Base-by-base conservation (phyloP, 2,797 vertebrate genomes). In the Botia kubotai region DNA sequence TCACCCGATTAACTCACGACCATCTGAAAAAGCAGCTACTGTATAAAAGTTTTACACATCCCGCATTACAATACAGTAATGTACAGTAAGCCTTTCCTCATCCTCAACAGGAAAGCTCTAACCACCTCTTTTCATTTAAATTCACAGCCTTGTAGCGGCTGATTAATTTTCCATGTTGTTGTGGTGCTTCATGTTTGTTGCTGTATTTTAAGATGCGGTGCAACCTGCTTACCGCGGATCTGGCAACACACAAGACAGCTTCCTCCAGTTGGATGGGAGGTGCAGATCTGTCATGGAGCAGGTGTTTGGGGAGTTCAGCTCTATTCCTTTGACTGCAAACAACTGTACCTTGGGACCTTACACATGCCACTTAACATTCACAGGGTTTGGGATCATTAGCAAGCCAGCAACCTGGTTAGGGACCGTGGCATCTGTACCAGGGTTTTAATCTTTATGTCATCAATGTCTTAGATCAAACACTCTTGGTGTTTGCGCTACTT, bases 351-450 rank as follows among this genome's bases (percentile, higher is more conserved):
- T 92, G 92, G 91, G 93, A 94, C 89, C 89, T 92, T 88, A 92
- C 91, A 92, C 89, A 93, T 93, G 92, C 90, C 92, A 92, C 91
- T 94, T 93, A 93, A 88, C 91, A 94, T 94, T 93, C 93, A 92
- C 91, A 89, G 87, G 89, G 88, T 92, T 92, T 85, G 86, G 88
- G 91, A 94, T 94, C 92, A 94, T 94, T 93, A 93, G 89, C 89
- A 86, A 86, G 87, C 88, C 87, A 85, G 84, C 90, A 91, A 90
- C 89, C 90, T 92, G 90, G 88, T 89, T 89, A 89, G 91, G 36
- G 57, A 90, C 89, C 87, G 87, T 92, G 91, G 92, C 93, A 94
- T 92, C 92, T 94, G 93, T 88, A 92, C 89, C 90, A 84, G 90
- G 90, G 88, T 92, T 95, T 87, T 90, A 90, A 86, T 93, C 92